These are phyloP conservation scores for Schizaphis graminum DNA, from an alignment of 2,888 invertebrate species.

Conservation along the genomic window DNA sequence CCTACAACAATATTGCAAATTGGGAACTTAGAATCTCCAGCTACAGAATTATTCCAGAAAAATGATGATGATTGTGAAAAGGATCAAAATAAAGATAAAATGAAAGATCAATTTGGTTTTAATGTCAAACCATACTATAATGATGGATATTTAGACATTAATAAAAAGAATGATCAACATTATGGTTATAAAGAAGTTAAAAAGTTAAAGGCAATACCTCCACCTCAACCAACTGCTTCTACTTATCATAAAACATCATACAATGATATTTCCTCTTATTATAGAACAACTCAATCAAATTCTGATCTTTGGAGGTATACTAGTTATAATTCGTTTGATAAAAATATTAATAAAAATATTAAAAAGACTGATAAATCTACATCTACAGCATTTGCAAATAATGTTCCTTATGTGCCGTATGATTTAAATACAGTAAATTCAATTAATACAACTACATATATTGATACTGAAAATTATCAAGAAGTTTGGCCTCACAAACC, in stretches of 20 bases:
- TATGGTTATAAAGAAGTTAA: slow-evolving; percentile 61
- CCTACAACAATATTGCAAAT: slow-evolving; percentile 72
- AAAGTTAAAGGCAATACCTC: slow-evolving; percentile 55
- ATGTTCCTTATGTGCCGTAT: slow-evolving; percentile 60
- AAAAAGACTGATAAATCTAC: slow-evolving; percentile 64
- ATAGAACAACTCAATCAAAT: slow-evolving; percentile 58
- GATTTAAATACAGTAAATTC: slow-evolving; percentile 52
- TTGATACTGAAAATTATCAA: slow-evolving; percentile 57
- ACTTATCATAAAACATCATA: slow-evolving; percentile 54
- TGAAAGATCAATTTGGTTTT: slow-evolving; percentile 57
- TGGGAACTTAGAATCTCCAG: slow-evolving; percentile 69
- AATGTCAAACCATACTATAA: slow-evolving; percentile 56
- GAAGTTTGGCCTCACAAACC: slow-evolving; percentile 61
- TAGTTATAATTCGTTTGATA: slow-evolving; percentile 62
- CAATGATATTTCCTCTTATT: slow-evolving; percentile 63
- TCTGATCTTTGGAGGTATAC: slow-evolving; percentile 60
- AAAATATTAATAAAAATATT: slow-evolving; percentile 57
- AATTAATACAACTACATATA: slow-evolving; percentile 57
- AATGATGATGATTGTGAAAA: slow-evolving; percentile 64
- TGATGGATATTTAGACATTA: slow-evolving; percentile 45
- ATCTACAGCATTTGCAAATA: slow-evolving; percentile 52
- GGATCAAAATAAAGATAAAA: slow-evolving; percentile 65
- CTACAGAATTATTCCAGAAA: slow-evolving; percentile 66
- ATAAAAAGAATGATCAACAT: slow-evolving; percentile 53
- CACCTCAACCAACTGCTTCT: slow-evolving; percentile 56